Evolutionary conservation across 2,888 invertebrate species (phyloP).

Genomic region (Vannuccia rotundouncinata): DNA sequence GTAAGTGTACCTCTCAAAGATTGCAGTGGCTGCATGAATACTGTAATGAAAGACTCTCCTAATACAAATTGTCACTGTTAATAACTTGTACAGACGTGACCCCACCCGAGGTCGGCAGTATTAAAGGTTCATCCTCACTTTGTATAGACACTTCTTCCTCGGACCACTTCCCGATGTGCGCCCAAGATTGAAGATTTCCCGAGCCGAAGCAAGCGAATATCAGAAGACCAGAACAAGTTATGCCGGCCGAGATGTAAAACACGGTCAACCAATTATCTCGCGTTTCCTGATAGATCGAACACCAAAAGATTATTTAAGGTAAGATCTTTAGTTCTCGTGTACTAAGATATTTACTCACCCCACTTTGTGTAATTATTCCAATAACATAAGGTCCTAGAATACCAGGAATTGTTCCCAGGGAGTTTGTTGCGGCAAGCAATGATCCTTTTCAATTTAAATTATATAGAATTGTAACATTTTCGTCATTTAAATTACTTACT

Average conservation of each 20-base stretch:
- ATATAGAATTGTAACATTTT: too few relatives aligned
- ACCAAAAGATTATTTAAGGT: background rate
- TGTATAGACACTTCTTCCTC: background rate
- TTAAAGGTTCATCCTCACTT: background rate
- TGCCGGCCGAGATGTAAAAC: slow-evolving; percentile 73
- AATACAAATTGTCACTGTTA: too few relatives aligned
- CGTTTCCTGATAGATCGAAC: slow-evolving; percentile 59
- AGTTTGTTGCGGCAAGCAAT: slow-evolving; percentile 83
- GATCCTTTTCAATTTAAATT: too few relatives aligned
- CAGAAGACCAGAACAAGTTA: slow-evolving; percentile 53
- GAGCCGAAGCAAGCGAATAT: background rate
- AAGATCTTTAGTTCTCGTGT: too few relatives aligned
- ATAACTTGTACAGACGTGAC: too few relatives aligned
- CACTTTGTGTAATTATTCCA: slow-evolving; percentile 47
- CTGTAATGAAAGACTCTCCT: too few relatives aligned
- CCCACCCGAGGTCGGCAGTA: too few relatives aligned
- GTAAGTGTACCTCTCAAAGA: too few relatives aligned
- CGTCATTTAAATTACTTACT: too few relatives aligned
- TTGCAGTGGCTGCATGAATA: too few relatives aligned
- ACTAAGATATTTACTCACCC: slow-evolving; percentile 46
- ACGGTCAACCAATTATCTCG: slow-evolving; percentile 73
- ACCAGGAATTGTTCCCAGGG: slow-evolving; percentile 80
- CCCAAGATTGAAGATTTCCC: slow-evolving; percentile 22
- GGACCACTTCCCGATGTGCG: too few relatives aligned
- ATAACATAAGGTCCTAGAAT: slow-evolving; percentile 60